phyloP scores from a whole-genome alignment of 2,113 vertebrate genomes.

The Ifrita kowaldi region DNA sequence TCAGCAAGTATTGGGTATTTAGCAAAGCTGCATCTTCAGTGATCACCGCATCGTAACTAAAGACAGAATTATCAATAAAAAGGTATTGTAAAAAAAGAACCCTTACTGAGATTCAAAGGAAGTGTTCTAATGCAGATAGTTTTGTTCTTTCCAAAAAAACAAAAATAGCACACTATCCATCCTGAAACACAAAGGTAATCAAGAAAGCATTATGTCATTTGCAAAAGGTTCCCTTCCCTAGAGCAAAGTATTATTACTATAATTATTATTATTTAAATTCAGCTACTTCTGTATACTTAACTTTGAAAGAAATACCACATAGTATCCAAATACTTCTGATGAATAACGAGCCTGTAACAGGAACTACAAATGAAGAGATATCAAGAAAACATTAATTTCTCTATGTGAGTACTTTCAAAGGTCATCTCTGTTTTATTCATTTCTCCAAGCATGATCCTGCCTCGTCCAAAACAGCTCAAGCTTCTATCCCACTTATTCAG shows the following conservation, averaged over 20 bases:
- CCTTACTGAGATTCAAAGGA: neutral
- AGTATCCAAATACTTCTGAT: neutral
- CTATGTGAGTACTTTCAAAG: conserved; percentile 18
- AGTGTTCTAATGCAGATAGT: neutral
- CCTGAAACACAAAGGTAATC: neutral
- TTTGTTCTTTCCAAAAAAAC: neutral
- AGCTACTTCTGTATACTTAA: neutral
- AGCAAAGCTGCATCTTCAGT: neutral
- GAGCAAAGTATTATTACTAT: neutral
- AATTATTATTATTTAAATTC: neutral
- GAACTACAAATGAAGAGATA: neutral
- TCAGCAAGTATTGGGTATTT: neutral
- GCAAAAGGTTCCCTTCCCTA: neutral
- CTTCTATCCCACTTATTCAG: neutral
- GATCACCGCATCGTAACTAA: neutral
- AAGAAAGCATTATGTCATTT: neutral
- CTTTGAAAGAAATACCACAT: neutral
- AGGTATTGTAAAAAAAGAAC: neutral
- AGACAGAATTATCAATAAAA: neutral
- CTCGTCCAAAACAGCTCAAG: neutral
- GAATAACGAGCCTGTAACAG: neutral
- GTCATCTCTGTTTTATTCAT: neutral
- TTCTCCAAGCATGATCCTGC: neutral
- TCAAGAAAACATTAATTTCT: conserved; percentile 40
- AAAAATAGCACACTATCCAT: neutral